Conservation (phyloP, 2,888 invertebrate genomes). For the Molorchus minor region DNA sequence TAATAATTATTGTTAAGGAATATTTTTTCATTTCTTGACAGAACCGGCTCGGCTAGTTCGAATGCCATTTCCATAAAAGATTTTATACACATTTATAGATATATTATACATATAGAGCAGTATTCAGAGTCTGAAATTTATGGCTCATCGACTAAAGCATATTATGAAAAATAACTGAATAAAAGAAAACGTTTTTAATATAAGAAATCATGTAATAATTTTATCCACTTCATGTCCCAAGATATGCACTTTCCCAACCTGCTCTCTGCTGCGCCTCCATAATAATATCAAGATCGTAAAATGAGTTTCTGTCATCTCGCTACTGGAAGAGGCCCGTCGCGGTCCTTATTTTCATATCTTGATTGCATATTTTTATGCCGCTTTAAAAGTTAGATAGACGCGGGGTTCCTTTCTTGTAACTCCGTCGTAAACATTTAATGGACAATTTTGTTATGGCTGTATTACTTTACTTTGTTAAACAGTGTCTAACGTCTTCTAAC, state of each 20-base stretch:
- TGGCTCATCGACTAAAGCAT: too few species aligned
- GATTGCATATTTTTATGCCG: slow-evolving; percentile 34
- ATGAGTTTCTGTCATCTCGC: slow-evolving; percentile 29
- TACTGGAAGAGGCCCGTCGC: slow-evolving; percentile 22
- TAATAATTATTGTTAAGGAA: too few species aligned
- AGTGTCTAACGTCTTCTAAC: slow-evolving; percentile 1
- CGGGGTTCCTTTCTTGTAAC: slow-evolving; percentile 19
- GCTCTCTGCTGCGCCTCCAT: slow-evolving; percentile 9
- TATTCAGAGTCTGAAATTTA: too few species aligned
- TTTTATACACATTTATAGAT: too few species aligned
- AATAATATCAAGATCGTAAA: slow-evolving; percentile 34
- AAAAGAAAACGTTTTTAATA: too few species aligned
- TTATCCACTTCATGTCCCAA: too few species aligned
- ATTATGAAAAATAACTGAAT: too few species aligned
- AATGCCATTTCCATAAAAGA: too few species aligned
- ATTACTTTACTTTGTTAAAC: slow-evolving; percentile 20
- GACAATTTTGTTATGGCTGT: slow-evolving; percentile 16
- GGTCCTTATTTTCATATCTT: slow-evolving; percentile 36
- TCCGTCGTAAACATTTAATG: slow-evolving; percentile 28
- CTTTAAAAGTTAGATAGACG: slow-evolving; percentile 32
- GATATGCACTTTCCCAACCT: background rate
- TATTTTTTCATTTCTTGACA: too few species aligned
- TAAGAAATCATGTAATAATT: too few species aligned
- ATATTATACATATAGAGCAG: too few species aligned
- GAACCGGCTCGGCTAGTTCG: too few species aligned